Evolutionary conservation across 2,113 vertebrate species (phyloP).

Genomic region (Amblyornis subalaris): DNA sequence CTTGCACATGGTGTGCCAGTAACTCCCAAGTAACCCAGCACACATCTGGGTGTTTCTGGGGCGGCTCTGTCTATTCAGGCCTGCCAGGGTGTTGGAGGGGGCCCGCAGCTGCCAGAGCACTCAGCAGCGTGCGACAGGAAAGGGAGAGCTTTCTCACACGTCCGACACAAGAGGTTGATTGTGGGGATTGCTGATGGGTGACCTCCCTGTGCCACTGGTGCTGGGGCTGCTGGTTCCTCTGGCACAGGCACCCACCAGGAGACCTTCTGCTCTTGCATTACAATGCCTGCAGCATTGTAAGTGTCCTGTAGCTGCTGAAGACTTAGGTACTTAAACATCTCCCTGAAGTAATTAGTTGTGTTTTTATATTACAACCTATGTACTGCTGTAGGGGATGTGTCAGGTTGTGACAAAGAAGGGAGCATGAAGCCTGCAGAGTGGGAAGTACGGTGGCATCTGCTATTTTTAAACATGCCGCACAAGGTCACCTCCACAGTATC

Average conservation of each 20-base stretch:
- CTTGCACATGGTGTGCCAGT: not conserved
- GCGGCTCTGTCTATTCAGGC: slow-evolving; percentile 36
- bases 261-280: slow-evolving; percentile 17
- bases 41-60: slow-evolving; percentile 50
- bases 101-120: slow-evolving; percentile 26
- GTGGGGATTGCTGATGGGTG: slow-evolving; percentile 21
- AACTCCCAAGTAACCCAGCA: not conserved
- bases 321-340: not conserved
- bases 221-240: not conserved
- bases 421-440: not conserved
- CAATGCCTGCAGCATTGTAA: not conserved
- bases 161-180: slow-evolving; percentile 43
- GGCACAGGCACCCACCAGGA: not conserved
- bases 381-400: slow-evolving; percentile 5
- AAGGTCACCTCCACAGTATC: not conserved
- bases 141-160: slow-evolving; percentile 63
- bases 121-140: slow-evolving; percentile 62
- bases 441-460: not conserved
- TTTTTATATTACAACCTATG: not conserved
- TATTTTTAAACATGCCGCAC: not conserved
- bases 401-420: not conserved
- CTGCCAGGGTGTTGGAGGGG: not conserved
- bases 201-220: not conserved
- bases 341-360: slow-evolving; percentile 1
- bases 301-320: not conserved